A percentile compares a stretch with the other conserved stretches of the same genome.
phyloP scores from a whole-genome alignment of 2,797 vertebrate genomes.

The Sorex maritimensis region DNA sequence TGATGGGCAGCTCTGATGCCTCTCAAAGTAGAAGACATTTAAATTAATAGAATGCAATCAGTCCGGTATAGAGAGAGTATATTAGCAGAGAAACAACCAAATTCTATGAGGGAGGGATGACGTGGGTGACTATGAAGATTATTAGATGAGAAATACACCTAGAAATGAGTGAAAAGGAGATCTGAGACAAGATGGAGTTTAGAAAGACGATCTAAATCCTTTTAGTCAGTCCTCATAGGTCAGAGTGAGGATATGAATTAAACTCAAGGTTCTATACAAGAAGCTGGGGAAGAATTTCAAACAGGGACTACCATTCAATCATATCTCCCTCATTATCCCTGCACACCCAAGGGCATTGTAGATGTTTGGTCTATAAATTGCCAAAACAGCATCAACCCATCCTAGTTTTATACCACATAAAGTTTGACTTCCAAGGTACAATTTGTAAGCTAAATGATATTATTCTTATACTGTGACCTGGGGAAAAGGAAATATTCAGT shows the following conservation, averaged over 20 bases:
- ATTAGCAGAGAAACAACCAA: not conserved
- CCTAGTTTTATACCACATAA: constrained; percentile 72
- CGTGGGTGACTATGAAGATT: not conserved
- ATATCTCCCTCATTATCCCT: constrained; percentile 38
- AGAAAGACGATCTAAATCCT: not conserved
- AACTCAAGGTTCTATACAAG: not conserved
- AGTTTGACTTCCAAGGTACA: constrained; percentile 75
- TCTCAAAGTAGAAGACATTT: not conserved
- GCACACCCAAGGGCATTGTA: not conserved
- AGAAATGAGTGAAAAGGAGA: not conserved
- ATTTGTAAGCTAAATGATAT: constrained; percentile 82
- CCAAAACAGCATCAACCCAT: constrained; percentile 66
- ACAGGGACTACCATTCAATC: constrained; percentile 15
- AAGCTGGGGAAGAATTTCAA: not conserved
- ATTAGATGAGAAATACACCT: not conserved
- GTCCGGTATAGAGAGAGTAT: not conserved
- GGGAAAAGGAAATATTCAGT: constrained; percentile 83
- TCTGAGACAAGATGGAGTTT: not conserved
- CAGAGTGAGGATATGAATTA: not conserved
- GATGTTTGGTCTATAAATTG: constrained; percentile 69
- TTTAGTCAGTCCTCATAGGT: not conserved
- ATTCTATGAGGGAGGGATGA: not conserved
- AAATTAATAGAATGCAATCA: not conserved
- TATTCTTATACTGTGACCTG: constrained; percentile 80
- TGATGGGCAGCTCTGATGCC: not conserved